Conservation (phyloP, 2,888 invertebrate genomes). For the Lordiphosa fenestrarum region DNA sequence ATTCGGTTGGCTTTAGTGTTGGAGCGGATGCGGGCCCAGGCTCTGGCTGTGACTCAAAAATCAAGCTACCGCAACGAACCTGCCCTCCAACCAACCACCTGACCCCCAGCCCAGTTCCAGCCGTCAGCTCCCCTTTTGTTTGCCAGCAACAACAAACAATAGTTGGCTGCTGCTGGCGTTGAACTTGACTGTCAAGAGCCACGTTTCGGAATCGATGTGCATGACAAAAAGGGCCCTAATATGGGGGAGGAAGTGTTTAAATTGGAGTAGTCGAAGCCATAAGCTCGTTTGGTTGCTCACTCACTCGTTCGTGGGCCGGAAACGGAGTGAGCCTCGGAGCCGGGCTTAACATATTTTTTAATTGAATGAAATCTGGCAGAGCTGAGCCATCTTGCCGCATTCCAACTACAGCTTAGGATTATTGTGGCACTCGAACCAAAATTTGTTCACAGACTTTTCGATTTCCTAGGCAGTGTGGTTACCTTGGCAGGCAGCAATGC, state of each 20-base stretch:
- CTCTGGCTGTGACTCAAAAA: slow-evolving; percentile 65
- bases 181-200: slow-evolving; percentile 68
- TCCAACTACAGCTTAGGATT: slow-evolving; percentile 1
- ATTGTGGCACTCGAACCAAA: no score
- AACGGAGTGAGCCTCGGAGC: slow-evolving; percentile 53
- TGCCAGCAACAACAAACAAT: slow-evolving; percentile 52
- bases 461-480: no score
- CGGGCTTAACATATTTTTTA: slow-evolving; percentile 47
- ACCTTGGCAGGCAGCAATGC: no score
- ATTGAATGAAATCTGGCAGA: slow-evolving; percentile 40
- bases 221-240: slow-evolving; percentile 68
- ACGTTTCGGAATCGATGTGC: slow-evolving; percentile 67
- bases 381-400: slow-evolving; percentile 6
- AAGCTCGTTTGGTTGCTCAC: slow-evolving; percentile 57
- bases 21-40: slow-evolving; percentile 64
- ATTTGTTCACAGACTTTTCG: no score
- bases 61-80: slow-evolving; percentile 70
- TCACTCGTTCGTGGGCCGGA: slow-evolving; percentile 46
- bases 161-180: slow-evolving; percentile 61
- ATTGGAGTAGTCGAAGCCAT: slow-evolving; percentile 59
- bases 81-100: slow-evolving; percentile 5
- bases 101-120: not conserved
- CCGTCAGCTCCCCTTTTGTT: slow-evolving; percentile 32
- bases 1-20: no score
- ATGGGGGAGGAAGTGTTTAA: slow-evolving; percentile 70